Conservation (phyloP, 2,797 vertebrate species). For the Taeniopygia guttata region DNA sequence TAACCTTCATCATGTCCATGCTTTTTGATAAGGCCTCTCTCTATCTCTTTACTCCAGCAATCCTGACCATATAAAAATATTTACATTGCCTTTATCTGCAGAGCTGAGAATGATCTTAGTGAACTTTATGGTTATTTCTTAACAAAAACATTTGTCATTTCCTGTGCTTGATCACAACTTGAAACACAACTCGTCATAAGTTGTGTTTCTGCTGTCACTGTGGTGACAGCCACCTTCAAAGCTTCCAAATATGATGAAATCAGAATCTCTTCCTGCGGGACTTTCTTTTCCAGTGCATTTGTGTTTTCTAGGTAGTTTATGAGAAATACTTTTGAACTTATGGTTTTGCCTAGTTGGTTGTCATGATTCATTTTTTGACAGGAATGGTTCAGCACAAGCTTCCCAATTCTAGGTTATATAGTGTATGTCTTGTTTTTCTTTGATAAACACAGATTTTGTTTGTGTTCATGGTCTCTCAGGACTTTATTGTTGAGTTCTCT, state of each 20-base stretch:
- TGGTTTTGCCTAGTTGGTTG: background rate
- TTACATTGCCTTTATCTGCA: background rate
- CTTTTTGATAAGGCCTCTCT: background rate
- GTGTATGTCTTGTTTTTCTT: background rate
- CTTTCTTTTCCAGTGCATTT: background rate
- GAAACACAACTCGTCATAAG: background rate
- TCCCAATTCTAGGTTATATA: background rate
- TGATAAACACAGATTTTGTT: background rate
- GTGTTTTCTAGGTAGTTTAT: background rate
- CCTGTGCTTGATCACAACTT: background rate
- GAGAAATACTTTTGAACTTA: background rate
- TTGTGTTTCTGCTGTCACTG: background rate
- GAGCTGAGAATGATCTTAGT: background rate
- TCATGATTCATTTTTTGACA: accelerated
- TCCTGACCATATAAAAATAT: background rate
- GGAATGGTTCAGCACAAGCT: background rate
- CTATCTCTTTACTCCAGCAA: background rate
- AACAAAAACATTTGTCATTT: background rate
- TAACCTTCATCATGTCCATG: background rate
- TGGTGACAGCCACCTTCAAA: background rate
- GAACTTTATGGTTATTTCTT: background rate
- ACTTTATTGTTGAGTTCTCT: background rate
- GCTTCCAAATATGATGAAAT: background rate
- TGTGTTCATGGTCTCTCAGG: background rate
- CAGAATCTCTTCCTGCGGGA: background rate